phyloP scores from a whole-genome alignment of 92 coral and sea anemone genomes.

The Virgularia gustaviana region DNA sequence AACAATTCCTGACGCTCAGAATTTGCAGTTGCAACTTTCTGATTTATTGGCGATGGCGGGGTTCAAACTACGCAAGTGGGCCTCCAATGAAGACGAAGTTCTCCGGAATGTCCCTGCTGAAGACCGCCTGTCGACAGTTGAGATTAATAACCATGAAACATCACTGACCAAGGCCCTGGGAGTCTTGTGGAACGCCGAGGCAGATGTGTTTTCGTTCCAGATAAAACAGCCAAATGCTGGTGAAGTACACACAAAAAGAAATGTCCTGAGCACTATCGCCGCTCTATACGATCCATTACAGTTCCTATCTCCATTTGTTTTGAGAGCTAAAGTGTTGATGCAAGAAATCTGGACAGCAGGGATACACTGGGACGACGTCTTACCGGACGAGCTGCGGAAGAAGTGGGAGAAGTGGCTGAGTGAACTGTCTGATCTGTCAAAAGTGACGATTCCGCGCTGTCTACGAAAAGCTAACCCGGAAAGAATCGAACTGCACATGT shows the following conservation, averaged over 20 bases:
- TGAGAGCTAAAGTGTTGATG: neutral
- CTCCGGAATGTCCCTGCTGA: neutral
- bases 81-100: slow-evolving; percentile 20
- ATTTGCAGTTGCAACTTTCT: neutral
- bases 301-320: neutral
- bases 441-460: neutral
- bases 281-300: neutral
- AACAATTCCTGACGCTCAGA: neutral
- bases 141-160: slow-evolving; percentile 8
- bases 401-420: neutral
- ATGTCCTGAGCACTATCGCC: neutral
- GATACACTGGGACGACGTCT: slow-evolving; percentile 19
- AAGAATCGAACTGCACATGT: neutral
- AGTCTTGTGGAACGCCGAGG: slow-evolving; percentile 19
- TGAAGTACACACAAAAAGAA: neutral
- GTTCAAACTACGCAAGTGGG: slow-evolving; percentile 11
- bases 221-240: slow-evolving; percentile 19
- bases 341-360: slow-evolving; percentile 28
- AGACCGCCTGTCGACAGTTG: slow-evolving; percentile 9
- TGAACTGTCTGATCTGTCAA: neutral
- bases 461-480: neutral
- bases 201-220: slow-evolving; percentile 15
- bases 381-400: neutral
- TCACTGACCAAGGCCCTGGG: slow-evolving; percentile 6
- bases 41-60: neutral